Evolutionary conservation across 2,113 vertebrate species (phyloP).

Genomic region (Syngnathus floridae): DNA sequence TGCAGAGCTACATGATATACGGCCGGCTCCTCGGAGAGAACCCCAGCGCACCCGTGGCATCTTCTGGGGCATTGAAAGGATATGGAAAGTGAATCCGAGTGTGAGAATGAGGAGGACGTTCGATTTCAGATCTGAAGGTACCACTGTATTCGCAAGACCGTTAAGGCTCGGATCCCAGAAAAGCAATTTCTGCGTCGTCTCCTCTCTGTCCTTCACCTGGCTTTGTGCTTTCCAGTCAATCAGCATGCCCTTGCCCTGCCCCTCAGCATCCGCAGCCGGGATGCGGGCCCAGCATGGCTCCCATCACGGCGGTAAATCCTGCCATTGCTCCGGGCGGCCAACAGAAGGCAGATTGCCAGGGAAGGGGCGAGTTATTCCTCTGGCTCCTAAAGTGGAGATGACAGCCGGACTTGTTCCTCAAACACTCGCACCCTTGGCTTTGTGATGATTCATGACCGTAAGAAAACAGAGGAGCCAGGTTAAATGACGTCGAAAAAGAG

Average conservation of each 20-base stretch:
- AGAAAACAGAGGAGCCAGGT: not conserved
- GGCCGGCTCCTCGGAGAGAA: slow-evolving; percentile 30
- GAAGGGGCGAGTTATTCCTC: not conserved
- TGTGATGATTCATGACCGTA: not conserved
- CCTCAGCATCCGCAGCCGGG: slow-evolving; percentile 32
- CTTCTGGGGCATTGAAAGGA: not conserved
- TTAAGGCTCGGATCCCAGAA: not conserved
- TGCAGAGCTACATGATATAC: slow-evolving; percentile 54
- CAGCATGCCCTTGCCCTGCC: slow-evolving; percentile 26
- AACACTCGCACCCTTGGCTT: not conserved
- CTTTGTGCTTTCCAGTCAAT: slow-evolving; percentile 37
- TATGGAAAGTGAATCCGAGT: not conserved
- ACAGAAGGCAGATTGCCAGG: not conserved
- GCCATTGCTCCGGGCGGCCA: slow-evolving; percentile 10
- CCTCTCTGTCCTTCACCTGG: slow-evolving; percentile 19
- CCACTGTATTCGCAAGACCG: not conserved
- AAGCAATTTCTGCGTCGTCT: not conserved
- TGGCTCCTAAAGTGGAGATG: not conserved
- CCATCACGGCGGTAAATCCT: slow-evolving; percentile 23
- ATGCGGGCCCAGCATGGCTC: slow-evolving; percentile 14
- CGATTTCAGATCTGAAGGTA: not conserved
- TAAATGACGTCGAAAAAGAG: not conserved
- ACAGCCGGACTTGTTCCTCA: not conserved
- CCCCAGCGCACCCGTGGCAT: slow-evolving; percentile 16
- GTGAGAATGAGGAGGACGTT: no score